A percentile compares a stretch with the other conserved stretches of the same genome.
Evolutionary conservation across 2,888 invertebrate species (phyloP).

Genomic region (Nephrotoma flavescens): DNA sequence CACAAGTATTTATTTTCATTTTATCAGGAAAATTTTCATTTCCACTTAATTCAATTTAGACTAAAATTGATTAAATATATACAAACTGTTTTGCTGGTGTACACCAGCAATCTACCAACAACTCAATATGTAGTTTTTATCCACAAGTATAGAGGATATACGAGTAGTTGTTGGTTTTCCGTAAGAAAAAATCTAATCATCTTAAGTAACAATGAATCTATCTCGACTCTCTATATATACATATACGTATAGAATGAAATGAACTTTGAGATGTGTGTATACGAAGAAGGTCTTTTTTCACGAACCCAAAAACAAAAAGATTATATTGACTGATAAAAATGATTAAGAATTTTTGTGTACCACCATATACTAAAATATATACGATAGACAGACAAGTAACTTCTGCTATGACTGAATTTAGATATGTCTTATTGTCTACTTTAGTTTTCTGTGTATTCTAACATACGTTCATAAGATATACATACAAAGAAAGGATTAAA

Average conservation of each 20-base stretch:
- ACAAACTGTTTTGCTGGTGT: not conserved
- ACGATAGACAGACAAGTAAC: not conserved
- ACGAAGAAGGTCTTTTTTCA: not conserved
- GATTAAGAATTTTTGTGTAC: not conserved
- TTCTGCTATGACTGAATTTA: not conserved
- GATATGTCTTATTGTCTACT: not conserved
- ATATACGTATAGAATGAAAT: not conserved
- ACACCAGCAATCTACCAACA: not conserved
- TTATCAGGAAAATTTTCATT: not conserved
- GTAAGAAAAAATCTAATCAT: not conserved
- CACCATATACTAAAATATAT: not conserved
- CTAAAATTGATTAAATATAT: not conserved
- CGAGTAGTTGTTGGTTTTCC: not conserved
- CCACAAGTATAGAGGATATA: not conserved
- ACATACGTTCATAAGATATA: not conserved
- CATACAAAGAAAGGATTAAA: not conserved
- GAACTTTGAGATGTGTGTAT: not conserved
- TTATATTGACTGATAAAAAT: not conserved
- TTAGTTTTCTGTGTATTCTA: not conserved
- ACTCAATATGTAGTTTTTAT: not conserved
- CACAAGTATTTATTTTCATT: not conserved
- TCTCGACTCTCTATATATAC: not conserved
- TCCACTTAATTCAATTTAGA: not conserved
- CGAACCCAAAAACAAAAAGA: not conserved
- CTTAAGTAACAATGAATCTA: not conserved